Conservation (phyloP, 2,888 invertebrate genomes). For the Buathra laborator region DNA sequence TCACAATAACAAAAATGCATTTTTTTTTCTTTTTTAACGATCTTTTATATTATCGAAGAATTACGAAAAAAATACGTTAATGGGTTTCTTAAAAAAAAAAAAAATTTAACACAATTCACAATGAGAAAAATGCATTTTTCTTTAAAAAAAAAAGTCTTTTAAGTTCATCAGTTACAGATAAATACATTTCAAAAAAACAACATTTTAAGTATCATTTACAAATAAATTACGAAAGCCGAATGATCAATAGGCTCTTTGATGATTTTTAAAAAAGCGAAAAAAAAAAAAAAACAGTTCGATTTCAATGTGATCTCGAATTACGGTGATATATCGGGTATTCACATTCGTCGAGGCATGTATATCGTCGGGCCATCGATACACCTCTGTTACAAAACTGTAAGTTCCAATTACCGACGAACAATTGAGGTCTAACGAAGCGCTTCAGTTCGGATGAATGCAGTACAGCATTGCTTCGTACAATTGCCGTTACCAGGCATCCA, state of each 20-base stretch:
- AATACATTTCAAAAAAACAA: too few species aligned
- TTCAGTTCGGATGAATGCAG: constrained; percentile 44
- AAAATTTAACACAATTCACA: too few species aligned
- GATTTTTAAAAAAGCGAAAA: neutral
- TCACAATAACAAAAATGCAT: too few species aligned
- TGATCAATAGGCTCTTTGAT: neutral
- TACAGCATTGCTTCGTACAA: constrained; percentile 4
- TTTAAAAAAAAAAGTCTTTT: too few species aligned
- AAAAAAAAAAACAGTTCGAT: neutral
- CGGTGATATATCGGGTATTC: neutral
- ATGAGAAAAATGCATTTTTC: too few species aligned
- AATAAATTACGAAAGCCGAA: neutral
- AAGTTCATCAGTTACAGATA: too few species aligned
- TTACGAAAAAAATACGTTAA: too few species aligned
- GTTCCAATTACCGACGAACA: constrained; percentile 56
- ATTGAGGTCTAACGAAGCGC: constrained; percentile 59
- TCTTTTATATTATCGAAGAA: too few species aligned
- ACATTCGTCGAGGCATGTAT: neutral
- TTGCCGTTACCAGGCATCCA: constrained; percentile 15
- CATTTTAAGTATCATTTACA: too few species aligned
- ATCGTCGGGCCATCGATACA: constrained; percentile 25
- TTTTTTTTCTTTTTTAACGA: too few species aligned
- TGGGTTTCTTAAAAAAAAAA: too few species aligned
- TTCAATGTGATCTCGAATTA: constrained; percentile 7
- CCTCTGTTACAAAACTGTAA: constrained; percentile 33